Conservation (phyloP, 1,140 invertebrate genomes). For the Papilio dardanus region DNA sequence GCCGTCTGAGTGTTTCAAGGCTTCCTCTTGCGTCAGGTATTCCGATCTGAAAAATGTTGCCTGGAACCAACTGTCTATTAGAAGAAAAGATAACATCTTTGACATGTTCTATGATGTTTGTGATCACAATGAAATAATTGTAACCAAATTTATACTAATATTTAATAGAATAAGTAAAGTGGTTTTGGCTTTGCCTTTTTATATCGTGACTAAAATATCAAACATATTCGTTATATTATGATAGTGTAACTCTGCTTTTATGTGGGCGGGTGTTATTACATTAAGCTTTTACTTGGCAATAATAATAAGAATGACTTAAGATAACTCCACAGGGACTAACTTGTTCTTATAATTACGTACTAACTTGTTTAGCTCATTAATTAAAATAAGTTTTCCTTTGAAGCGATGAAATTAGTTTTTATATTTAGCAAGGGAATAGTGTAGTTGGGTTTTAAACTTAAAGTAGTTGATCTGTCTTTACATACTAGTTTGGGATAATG, state of each 20-base stretch:
- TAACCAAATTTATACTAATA: no score
- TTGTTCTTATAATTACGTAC: neutral
- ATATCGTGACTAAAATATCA: no score
- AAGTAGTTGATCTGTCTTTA: neutral
- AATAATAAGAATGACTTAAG: neutral
- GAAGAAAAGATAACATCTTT: no score
- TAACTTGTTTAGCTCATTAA: neutral
- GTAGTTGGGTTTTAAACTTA: neutral
- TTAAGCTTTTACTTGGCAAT: neutral
- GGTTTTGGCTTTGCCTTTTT: neutral
- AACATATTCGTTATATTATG: neutral
- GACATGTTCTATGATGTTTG: no score
- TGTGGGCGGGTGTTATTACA: neutral
- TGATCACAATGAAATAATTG: no score
- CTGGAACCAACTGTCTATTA: slow-evolving; percentile 43
- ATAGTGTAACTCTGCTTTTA: neutral
- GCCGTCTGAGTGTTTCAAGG: slow-evolving; percentile 82
- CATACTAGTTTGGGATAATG: neutral
- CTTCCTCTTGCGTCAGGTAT: slow-evolving; percentile 83
- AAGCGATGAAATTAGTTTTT: neutral
- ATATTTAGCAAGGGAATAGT: neutral
- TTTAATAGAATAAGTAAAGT: neutral
- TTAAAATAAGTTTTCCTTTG: neutral
- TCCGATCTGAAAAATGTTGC: slow-evolving; percentile 78
- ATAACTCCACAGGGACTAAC: neutral